Conservation (phyloP, 2,797 vertebrate genomes). For the Propithecus deckenii region DNA sequence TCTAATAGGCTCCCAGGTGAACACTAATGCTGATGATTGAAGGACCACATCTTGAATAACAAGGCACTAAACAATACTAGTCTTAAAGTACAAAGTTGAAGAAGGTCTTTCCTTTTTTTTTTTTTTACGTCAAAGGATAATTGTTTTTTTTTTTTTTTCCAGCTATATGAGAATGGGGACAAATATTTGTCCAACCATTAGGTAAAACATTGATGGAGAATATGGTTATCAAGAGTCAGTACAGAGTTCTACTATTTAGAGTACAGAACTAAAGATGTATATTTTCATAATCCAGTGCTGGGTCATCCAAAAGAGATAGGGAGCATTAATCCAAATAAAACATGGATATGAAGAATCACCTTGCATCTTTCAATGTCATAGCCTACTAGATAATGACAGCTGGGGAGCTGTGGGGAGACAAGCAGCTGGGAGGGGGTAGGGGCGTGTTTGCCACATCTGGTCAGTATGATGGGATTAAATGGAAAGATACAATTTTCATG, state of each 20-base stretch:
- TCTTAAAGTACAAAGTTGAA: neutral
- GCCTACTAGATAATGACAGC: neutral
- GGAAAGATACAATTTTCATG: neutral
- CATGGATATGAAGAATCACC: neutral
- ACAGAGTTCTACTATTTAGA: neutral
- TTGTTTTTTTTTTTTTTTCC: neutral
- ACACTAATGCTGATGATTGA: neutral
- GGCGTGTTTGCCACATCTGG: neutral
- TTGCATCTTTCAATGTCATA: neutral
- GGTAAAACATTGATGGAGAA: neutral
- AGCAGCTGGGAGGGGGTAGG: neutral
- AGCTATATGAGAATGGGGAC: neutral
- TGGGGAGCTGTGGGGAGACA: fast-evolving
- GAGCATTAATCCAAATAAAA: neutral
- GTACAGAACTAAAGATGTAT: neutral
- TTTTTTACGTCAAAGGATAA: constrained; percentile 41
- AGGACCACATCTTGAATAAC: neutral
- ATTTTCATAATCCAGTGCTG: neutral
- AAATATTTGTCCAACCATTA: neutral
- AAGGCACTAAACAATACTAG: neutral
- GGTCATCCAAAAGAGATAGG: neutral
- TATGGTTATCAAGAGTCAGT: neutral
- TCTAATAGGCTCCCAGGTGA: neutral
- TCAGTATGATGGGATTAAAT: neutral
- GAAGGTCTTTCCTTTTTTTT: constrained; percentile 31